A percentile compares a stretch with the other conserved stretches of the same genome.
These are phyloP conservation scores for Metallyticus violacea DNA, from an alignment of 2,888 invertebrate species.

Conservation along the genomic window DNA sequence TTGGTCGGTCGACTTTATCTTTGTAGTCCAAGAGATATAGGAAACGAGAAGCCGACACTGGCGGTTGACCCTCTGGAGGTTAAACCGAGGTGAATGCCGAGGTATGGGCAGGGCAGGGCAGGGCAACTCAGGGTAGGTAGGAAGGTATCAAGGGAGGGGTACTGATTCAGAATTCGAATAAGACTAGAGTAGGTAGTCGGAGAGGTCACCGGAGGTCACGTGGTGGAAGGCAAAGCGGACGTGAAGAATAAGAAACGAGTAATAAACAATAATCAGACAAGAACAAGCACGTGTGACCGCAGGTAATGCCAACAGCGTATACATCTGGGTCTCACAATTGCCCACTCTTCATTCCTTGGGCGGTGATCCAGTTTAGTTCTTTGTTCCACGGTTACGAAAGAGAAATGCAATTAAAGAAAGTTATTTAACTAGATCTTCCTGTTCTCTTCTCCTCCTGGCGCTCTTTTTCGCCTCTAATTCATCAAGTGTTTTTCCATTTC, in stretches of 20 bases:
- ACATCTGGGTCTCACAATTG: background rate
- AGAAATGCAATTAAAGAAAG: background rate
- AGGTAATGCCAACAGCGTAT: background rate
- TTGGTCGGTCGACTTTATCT: background rate
- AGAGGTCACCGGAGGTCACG: conserved; percentile 9
- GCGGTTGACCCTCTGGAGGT: background rate
- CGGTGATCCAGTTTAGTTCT: background rate
- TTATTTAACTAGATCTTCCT: background rate
- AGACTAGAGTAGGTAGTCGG: conserved; percentile 16
- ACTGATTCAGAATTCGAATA: conserved; percentile 14
- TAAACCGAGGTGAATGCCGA: conserved; percentile 9
- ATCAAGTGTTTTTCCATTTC: background rate
- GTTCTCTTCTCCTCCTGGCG: too few relatives aligned
- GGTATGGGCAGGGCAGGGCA: conserved; percentile 10
- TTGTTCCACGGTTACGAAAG: background rate
- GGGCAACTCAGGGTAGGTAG: background rate
- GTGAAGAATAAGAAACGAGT: background rate
- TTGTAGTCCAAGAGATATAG: conserved; percentile 1
- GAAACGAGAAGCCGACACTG: background rate
- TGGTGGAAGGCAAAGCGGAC: background rate
- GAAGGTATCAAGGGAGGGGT: background rate
- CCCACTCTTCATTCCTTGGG: background rate
- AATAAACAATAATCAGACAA: background rate
- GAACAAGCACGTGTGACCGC: background rate
- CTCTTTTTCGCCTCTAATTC: background rate